phyloP scores from a whole-genome alignment of 2,113 vertebrate genomes.

The Onychostruthus taczanowskii region DNA sequence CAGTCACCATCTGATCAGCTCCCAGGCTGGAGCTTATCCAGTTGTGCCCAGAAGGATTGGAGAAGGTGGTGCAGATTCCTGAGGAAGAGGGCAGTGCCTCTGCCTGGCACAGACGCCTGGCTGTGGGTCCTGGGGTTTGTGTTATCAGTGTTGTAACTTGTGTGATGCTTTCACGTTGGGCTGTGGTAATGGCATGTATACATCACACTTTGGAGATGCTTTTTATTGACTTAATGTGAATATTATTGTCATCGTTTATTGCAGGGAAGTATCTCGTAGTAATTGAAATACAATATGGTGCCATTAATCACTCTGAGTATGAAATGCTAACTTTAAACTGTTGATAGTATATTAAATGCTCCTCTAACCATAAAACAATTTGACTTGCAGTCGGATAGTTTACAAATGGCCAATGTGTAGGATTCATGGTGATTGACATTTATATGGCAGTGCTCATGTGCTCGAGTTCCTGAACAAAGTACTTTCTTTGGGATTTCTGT shows the following conservation, averaged over 20 bases:
- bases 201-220: slow-evolving; percentile 73
- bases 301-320: slow-evolving; percentile 74
- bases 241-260: slow-evolving; percentile 80
- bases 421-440: not conserved
- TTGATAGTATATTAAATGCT: slow-evolving; percentile 74
- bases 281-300: slow-evolving; percentile 79
- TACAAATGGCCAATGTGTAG: slow-evolving; percentile 34
- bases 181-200: slow-evolving; percentile 67
- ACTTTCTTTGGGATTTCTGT: not conserved
- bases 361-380: slow-evolving; percentile 70
- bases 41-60: not conserved
- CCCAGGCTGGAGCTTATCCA: not conserved
- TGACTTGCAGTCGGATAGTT: slow-evolving; percentile 53
- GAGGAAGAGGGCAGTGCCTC: not conserved
- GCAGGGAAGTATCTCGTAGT: slow-evolving; percentile 66
- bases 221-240: slow-evolving; percentile 81
- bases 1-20: not conserved
- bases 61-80: not conserved
- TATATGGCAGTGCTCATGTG: not conserved
- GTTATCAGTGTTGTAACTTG: slow-evolving; percentile 54
- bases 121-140: slow-evolving; percentile 27
- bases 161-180: slow-evolving; percentile 48
- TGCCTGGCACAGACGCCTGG: not conserved
- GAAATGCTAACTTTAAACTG: slow-evolving; percentile 74
- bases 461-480: not conserved